Percentiles rank a stretch among this genome's conserved stretches.
These are phyloP conservation scores for Dromas ardeola DNA, from an alignment of 2,113 vertebrate species.

Conservation along the genomic window DNA sequence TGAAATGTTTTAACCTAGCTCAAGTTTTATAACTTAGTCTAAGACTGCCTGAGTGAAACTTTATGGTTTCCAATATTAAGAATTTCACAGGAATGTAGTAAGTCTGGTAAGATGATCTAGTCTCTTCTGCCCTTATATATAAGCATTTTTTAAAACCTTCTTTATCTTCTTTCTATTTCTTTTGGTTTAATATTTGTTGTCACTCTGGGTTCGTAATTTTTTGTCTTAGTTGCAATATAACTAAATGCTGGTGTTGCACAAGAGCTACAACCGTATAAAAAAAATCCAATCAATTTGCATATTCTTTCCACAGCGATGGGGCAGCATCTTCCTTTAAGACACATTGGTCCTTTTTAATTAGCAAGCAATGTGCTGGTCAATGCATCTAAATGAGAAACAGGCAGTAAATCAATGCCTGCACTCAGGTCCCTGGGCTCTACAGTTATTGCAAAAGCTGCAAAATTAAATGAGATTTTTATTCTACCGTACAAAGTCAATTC, in stretches of 20 bases:
- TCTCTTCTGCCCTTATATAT: neutral
- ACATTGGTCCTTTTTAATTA: neutral
- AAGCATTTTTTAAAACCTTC: neutral
- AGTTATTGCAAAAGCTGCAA: neutral
- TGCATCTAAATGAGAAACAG: neutral
- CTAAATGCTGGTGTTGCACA: neutral
- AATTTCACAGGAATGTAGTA: neutral
- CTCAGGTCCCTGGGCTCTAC: neutral
- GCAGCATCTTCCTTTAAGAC: neutral
- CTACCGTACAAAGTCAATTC: neutral
- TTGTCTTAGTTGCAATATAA: neutral
- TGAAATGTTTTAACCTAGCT: neutral
- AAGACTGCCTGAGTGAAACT: neutral
- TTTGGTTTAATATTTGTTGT: neutral
- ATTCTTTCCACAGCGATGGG: neutral
- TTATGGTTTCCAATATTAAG: neutral
- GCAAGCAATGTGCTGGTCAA: conserved; percentile 1
- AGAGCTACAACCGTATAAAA: neutral
- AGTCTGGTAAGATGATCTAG: neutral
- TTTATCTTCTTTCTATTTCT: neutral
- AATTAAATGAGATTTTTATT: conserved; percentile 13
- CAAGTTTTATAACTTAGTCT: neutral
- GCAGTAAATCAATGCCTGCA: neutral
- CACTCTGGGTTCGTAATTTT: neutral
- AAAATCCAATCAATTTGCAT: neutral